Evolutionary conservation across 64 coral and sea anemone genomes (phyloP), one percentile per base, ranked within the genome.

Genomic region (Stylophora pistillata): DNA sequence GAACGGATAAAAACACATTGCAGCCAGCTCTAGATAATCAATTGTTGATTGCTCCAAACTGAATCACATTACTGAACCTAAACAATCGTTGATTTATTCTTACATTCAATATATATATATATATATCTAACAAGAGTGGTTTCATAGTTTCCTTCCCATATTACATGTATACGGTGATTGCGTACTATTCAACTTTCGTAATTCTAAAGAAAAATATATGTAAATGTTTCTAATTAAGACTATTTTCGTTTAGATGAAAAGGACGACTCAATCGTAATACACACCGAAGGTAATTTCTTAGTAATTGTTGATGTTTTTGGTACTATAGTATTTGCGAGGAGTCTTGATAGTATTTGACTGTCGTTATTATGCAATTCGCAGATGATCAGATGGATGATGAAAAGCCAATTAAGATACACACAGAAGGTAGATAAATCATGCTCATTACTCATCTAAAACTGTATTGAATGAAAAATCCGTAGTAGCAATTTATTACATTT

Each of bases 261-360:
- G 5, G 80, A 37, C 13, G 80, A 84, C 31, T 69, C 61, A 25
- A 84, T 84, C 68, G 31, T 12, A 7, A 84, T 70, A 84, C 61
- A 84, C 60, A 68, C 80, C 21, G 60, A 68, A 69, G 80, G 80
- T 84, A 69, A 69, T 15, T 20, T 25, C 0, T 25, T n/a, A 26
- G 5, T 12, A 68, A 27, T n/a, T 25, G n/a, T 25, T 10, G 23
- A 25, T 68, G 58, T 68, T 0, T 12, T 25, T 12, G 6, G 9
- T 0, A 68, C 64, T 26, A 11, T 68, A 21, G 10, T 2, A 64
- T 18, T 64, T 64, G 4, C 23, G 2, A 25, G 64, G 13, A 68
- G 25, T 23, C 25, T 25, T 27, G n/a, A 20, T 33, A 21, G 15
- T 75, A 23, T 75, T 20, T 75, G 20, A 75, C 32, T 41, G n/a